Base-by-base conservation (phyloP, 2,113 vertebrate species). In the Tachysurus vachellii region DNA sequence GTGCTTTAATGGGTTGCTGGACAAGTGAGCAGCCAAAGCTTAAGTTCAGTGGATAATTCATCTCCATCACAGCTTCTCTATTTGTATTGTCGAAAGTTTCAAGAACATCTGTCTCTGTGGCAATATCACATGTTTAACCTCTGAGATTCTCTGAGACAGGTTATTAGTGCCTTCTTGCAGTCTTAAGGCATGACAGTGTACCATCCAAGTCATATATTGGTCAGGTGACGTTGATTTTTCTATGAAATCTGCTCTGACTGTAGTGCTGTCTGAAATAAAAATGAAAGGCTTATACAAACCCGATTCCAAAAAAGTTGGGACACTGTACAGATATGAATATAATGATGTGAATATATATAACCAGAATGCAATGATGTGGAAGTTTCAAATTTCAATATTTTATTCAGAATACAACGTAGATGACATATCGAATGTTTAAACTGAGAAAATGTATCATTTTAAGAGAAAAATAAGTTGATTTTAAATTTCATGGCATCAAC, bases 11-110 rank as follows among this genome's bases (percentile, higher is more conserved):
- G 79, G 31, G 16, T 42, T 80, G 47, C 53, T 84, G 82, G 70
- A 61, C 83, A 57, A 85, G 42, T 71, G 70, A 85, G 68, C 23
- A 62, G 71, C 71, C 57, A 59, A 61, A 57, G 36, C 56, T 85
- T 47, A 50, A n/a, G 70, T 73, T 28, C 71, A 85, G 54, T 31
- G 28, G 5, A 61, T 85, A 85, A 85, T 76, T 85, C 70, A 44
- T 57, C 12, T 28, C 3, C 71, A 36, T 73, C 50, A 13, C 36
- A 73, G 53, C 66, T 84, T 56, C 57, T 84, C 10, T 71, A 50
- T 36, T 70, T 42, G 36, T 53, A 12, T 73, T 57, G 17, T 42
- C 53, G 14, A 59, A 75, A 59, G 83, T 59, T 84, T 84, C 54
- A 84, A 59, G 68, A 31, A 84, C 61, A 56, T 42, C 28, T 79